phyloP scores from a whole-genome alignment of 2,797 vertebrate species.

The Rhodeus uyekii region DNA sequence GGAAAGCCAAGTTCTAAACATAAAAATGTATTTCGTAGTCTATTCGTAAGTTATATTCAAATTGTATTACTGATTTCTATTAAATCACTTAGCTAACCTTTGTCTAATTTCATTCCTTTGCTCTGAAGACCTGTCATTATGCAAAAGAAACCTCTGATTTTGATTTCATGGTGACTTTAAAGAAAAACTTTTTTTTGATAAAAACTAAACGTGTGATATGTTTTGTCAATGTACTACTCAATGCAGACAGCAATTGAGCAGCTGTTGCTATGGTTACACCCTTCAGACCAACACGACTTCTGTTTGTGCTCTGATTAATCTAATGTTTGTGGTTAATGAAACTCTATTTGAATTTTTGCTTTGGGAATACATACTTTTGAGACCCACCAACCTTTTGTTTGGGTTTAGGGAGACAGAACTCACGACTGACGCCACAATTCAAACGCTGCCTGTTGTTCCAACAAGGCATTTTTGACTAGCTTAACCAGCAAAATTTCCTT shows the following conservation, averaged over 20 bases:
- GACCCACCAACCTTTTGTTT: neutral
- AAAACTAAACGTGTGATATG: neutral
- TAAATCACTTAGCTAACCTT: too few species aligned
- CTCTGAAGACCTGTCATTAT: too few species aligned
- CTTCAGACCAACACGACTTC: neutral
- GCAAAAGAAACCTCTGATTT: too few species aligned
- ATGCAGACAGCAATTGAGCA: neutral
- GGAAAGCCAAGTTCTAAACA: too few species aligned
- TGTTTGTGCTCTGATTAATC: neutral
- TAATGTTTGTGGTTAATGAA: neutral
- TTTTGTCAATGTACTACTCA: neutral
- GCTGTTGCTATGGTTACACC: neutral
- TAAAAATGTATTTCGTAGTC: too few species aligned
- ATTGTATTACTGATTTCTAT: too few species aligned
- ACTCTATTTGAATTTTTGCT: too few species aligned
- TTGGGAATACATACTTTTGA: neutral
- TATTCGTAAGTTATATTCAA: too few species aligned
- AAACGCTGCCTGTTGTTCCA: neutral
- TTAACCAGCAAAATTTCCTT: neutral
- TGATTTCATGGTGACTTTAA: too few species aligned
- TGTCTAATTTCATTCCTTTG: too few species aligned
- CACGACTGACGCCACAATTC: neutral
- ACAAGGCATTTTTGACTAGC: neutral
- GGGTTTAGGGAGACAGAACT: neutral
- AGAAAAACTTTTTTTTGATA: too few species aligned